Base-by-base conservation (phyloP, 2,888 invertebrate species). In the Hypsopygia costalis region DNA sequence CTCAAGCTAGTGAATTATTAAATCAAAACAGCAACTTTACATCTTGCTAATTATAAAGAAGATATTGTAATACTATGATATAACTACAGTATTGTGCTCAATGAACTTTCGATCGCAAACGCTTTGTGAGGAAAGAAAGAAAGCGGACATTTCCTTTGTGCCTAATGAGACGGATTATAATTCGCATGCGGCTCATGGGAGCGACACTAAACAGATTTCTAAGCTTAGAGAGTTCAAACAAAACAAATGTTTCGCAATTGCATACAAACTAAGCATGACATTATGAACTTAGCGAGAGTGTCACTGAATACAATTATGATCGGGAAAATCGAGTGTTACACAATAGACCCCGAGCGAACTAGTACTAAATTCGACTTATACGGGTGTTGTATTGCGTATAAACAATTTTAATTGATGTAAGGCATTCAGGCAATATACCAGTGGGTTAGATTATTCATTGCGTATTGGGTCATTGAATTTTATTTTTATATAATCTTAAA, bases 131-230 rank as follows among this genome's bases (percentile, higher is more conserved):
- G 51, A 63, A 62, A 67, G 59, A 71, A 80, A 76, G 83, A 81
- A 83, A 85, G 80, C 73, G 63, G 51, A 68, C 61, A 66, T 71
- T 78, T 77, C 72, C 67, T 79, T 72, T 73, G 60, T 66, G 59
- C 53, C 64, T 75, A 82, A 81, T 81, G 78, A 81, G 74, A 74
- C 62, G 61, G 66, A 71, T 77, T 75, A 72, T 67, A 71, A 72
- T 78, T 73, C 69, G 70, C 74, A 74, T 74, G 71, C 66, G 60
- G 64, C 65, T 73, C 70, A 67, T 70, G 69, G 62, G 69, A 80
- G 65, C 54, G 58, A 45, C 46, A 46, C 56, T 58, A 56, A 59
- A 59, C 54, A 59, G 53, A 65, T 69, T 67, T 65, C 61, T 63
- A 58, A 63, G 59, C 55, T 57, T 62, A 59, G 62, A 68, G 63